Percentiles rank a stretch among this genome's conserved stretches.
Conservation (phyloP, 1,140 invertebrate species). For the Sminthurinus signatus region DNA sequence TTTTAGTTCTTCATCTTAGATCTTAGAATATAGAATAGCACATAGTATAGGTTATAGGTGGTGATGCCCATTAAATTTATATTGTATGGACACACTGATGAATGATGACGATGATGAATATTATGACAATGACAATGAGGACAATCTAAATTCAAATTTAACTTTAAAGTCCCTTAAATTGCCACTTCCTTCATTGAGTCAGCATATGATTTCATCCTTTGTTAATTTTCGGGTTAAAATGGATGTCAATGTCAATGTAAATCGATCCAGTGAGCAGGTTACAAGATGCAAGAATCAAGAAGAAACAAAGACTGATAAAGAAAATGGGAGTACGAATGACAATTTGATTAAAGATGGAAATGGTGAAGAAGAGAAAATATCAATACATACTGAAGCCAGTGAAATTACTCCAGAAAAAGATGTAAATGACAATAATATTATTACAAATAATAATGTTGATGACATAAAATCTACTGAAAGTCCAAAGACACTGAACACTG, state of each 20-base stretch:
- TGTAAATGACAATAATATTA: too few species aligned
- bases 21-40: not conserved
- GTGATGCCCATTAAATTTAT: not conserved
- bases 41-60: not conserved
- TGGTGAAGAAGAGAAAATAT: not conserved
- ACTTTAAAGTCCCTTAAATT: not conserved
- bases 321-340: too few species aligned
- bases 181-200: not conserved
- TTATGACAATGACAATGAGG: not conserved
- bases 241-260: not conserved
- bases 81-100: not conserved
- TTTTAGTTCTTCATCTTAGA: not conserved
- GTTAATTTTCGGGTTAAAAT: not conserved
- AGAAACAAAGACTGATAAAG: not conserved
- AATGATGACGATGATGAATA: not conserved
- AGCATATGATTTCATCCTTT: not conserved
- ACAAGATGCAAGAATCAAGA: not conserved
- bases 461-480: too few species aligned
- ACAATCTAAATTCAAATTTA: not conserved
- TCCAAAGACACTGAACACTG: too few species aligned
- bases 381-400: not conserved
- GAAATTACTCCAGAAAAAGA: too few species aligned
- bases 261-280: not conserved
- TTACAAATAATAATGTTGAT: too few species aligned
- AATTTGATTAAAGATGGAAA: too few species aligned